Evolutionary conservation across 2,113 vertebrate genomes (phyloP), one percentile per base, ranked within the genome.

Genomic region (Oncorhynchus mykiss): DNA sequence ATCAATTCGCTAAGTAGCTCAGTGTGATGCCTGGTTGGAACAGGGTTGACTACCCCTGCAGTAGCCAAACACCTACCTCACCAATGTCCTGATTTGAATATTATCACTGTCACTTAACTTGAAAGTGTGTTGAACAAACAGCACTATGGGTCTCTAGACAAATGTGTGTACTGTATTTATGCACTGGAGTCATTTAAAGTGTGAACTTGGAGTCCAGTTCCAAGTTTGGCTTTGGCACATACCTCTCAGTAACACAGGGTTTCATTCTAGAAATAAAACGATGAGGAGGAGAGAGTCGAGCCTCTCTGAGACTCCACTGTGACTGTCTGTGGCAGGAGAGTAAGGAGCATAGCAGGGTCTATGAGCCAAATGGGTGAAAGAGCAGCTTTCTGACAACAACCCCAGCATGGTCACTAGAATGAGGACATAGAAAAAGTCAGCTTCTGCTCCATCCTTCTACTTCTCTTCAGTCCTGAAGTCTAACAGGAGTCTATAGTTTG

Each of bases 361-460:
- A 34, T 2, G 24, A 18, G 67, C 67, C 67, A 68, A 68, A 68
- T 68, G 20, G 67, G 67, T 68, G 67, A 68, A 68, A 68, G 67
- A 68, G 67, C 67, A 68, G 31, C 9, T 16, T 68, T 39, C 24
- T 68, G 67, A 34, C 31, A 68, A 68, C 67, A 68, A 34, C 18
- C 67, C 31, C 67, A 68, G 67, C 67, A 68, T 68, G 67, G 67
- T 5, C 4, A 29, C 27, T 67, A 67, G 27, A 29, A 24, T 16
- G 27, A 24, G 16, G 24, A 67, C 25, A 67, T 27, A 5, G 54
- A 57, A 20, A 22, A n/a, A 0, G n/a, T 62, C 67, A 6, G 2
- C 14, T 8, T 13, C 16, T 16, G 13, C 65, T 6, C 24, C 13
- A 25, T 8, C 13, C 4, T 25, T 5, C 6, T 6, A 67, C 29